Percentiles rank a stretch among this genome's conserved stretches.
Evolutionary conservation across 2,113 vertebrate species (phyloP).

Genomic region (Cavia aperea): DNA sequence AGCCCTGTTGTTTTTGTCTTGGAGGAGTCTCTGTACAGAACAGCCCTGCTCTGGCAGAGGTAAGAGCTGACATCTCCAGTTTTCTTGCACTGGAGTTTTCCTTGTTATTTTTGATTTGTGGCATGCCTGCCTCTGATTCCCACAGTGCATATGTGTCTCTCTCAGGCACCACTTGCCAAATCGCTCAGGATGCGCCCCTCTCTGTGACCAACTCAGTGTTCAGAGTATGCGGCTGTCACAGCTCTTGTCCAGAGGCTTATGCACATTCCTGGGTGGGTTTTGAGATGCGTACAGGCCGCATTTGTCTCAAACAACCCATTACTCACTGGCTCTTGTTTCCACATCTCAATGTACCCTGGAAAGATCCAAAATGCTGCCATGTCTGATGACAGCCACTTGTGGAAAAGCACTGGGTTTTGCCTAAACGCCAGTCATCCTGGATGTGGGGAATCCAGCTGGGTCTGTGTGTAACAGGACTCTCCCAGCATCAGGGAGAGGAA

Average conservation of each 20-base stretch:
- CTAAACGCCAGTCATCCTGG: not conserved
- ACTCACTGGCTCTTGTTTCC: not conserved
- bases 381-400: slow-evolving; percentile 9
- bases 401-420: not conserved
- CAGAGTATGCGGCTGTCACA: not conserved
- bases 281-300: accelerated
- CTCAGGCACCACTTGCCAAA: not conserved
- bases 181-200: not conserved
- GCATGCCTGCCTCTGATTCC: slow-evolving; percentile 1
- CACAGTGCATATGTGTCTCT: not conserved
- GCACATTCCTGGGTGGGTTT: accelerated
- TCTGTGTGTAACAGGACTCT: not conserved
- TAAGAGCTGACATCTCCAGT: slow-evolving; percentile 40
- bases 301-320: not conserved
- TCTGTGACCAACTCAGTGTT: not conserved
- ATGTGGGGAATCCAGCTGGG: not conserved
- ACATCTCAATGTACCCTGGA: not conserved
- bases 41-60: not conserved
- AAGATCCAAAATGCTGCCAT: not conserved
- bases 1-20: not conserved
- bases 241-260: not conserved
- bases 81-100: slow-evolving; percentile 18
- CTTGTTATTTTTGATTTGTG: slow-evolving; percentile 44
- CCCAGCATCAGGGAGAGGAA: not conserved
- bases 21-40: not conserved